A percentile compares a stretch with the other conserved stretches of the same genome.
Evolutionary conservation across 2,797 vertebrate species (phyloP).

Genomic region (Apogon talboti): DNA sequence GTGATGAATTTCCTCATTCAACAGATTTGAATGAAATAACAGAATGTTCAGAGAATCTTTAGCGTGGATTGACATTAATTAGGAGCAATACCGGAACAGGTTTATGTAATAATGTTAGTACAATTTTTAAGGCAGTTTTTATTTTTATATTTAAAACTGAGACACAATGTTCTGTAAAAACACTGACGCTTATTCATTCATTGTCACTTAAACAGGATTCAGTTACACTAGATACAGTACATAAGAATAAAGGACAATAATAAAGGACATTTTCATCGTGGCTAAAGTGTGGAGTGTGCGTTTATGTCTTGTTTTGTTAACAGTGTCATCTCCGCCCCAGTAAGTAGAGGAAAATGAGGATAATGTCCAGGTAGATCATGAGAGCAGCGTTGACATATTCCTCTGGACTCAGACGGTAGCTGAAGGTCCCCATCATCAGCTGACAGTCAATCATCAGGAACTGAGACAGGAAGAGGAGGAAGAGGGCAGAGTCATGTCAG

Average conservation of each 20-base stretch:
- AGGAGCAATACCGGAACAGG: not conserved
- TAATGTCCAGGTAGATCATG: constrained; percentile 90
- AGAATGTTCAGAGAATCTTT: not conserved
- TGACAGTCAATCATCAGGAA: constrained; percentile 90
- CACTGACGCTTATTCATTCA: not conserved
- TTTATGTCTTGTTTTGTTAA: constrained; percentile 1
- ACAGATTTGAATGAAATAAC: not conserved
- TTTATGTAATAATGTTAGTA: not conserved
- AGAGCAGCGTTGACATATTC: constrained; percentile 90
- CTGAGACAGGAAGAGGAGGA: constrained; percentile 65
- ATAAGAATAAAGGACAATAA: constrained; percentile 15
- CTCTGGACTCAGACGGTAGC: constrained; percentile 86
- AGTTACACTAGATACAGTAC: constrained; percentile 7
- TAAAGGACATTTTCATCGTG: constrained; percentile 13
- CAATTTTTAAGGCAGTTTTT: not conserved
- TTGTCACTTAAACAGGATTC: not conserved
- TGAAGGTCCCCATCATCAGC: constrained; percentile 87
- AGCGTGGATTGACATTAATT: not conserved
- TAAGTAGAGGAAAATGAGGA: constrained; percentile 91
- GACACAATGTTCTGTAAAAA: not conserved
- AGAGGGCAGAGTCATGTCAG: not conserved
- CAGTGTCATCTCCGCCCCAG: constrained; percentile 77
- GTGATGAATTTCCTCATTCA: not conserved
- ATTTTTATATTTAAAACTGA: constrained; percentile 10
- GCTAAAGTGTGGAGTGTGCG: constrained; percentile 5